Percentiles rank a stretch among this genome's conserved stretches.
Conservation (phyloP, 2,113 vertebrate genomes). For the Drymodes brunneopygia region DNA sequence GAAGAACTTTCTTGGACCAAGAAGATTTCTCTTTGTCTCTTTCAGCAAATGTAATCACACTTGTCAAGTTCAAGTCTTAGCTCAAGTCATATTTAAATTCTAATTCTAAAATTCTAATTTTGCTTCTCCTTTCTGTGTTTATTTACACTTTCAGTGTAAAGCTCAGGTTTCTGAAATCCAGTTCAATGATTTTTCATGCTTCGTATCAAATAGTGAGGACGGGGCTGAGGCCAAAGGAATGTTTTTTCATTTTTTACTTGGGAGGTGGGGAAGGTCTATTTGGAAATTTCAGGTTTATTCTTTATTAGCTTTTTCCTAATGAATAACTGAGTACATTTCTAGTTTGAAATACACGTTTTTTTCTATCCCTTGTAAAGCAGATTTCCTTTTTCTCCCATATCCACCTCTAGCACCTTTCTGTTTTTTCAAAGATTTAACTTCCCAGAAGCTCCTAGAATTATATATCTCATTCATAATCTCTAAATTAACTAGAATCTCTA, state of each 20-base stretch:
- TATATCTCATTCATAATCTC: not conserved
- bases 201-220: not conserved
- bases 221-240: not conserved
- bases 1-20: not conserved
- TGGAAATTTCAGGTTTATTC: not conserved
- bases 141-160: not conserved
- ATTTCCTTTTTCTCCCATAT: not conserved
- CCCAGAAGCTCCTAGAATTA: not conserved
- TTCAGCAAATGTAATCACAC: not conserved
- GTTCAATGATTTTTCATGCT: not conserved
- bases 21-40: not conserved
- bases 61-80: not conserved
- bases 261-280: not conserved
- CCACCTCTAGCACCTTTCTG: not conserved
- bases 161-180: not conserved
- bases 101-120: not conserved
- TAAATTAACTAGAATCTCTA: slow-evolving; percentile 27
- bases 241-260: not conserved
- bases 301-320: not conserved
- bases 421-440: not conserved
- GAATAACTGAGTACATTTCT: not conserved
- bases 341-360: not conserved
- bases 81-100: not conserved
- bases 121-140: not conserved
- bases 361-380: not conserved